Percentiles rank a stretch among this genome's conserved stretches.
phyloP scores from a whole-genome alignment of 2,113 vertebrate species.

The Pseudorhombus dupliciocellatus region DNA sequence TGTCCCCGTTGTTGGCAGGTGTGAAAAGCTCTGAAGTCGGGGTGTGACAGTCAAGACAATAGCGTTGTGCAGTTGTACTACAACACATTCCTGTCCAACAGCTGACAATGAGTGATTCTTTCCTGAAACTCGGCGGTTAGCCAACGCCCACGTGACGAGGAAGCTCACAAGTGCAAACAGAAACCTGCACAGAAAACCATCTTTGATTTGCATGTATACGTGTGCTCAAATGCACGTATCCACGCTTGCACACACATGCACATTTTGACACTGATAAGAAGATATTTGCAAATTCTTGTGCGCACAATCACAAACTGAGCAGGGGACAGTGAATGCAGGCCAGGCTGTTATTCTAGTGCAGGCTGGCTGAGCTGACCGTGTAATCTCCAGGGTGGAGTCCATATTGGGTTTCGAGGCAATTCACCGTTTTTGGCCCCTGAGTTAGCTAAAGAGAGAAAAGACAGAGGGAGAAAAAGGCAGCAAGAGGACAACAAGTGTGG shows the following conservation, averaged over 20 bases:
- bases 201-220: neutral
- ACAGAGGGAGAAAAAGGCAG: conserved; percentile 23
- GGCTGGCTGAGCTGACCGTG: conserved; percentile 72
- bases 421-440: conserved; percentile 67
- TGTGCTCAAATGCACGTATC: neutral
- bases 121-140: conserved; percentile 31
- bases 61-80: conserved; percentile 6
- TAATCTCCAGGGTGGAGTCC: conserved; percentile 84
- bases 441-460: conserved; percentile 62
- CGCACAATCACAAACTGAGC: conserved; percentile 8
- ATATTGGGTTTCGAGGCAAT: conserved; percentile 80
- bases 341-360: conserved; percentile 79
- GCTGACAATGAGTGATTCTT: conserved; percentile 30
- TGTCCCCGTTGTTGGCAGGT: conserved; percentile 12
- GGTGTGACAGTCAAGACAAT: conserved; percentile 14
- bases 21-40: neutral
- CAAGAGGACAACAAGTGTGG: conserved; percentile 53
- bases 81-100: conserved; percentile 42
- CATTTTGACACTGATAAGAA: neutral
- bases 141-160: conserved; percentile 1
- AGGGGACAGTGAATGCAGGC: conserved; percentile 67
- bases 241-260: neutral
- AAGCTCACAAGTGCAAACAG: neutral
- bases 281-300: neutral
- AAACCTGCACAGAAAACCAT: conserved; percentile 12